These are phyloP conservation scores for Teleogryllus occipitalis DNA, from an alignment of 1,140 invertebrate genomes.

Conservation along the genomic window DNA sequence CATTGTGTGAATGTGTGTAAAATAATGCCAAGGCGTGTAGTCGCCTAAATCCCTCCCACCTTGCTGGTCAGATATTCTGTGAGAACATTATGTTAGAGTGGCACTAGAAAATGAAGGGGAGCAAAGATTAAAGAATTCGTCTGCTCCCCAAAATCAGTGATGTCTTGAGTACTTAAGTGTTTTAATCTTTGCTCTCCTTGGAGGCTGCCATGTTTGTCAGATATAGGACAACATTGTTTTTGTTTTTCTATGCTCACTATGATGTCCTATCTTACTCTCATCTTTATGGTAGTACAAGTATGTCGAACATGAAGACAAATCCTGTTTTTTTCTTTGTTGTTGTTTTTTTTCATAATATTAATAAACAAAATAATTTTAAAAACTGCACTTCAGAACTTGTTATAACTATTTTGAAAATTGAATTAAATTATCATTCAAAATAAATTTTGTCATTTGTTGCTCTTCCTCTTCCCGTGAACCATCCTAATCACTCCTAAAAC, in stretches of 20 bases:
- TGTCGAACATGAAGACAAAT: background rate
- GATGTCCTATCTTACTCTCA: background rate
- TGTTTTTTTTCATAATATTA: slow-evolving; percentile 2
- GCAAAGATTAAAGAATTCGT: background rate
- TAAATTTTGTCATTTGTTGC: background rate
- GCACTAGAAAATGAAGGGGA: background rate
- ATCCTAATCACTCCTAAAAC: too few species aligned
- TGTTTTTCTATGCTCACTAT: background rate
- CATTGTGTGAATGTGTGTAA: background rate
- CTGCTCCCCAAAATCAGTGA: background rate
- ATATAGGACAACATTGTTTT: background rate
- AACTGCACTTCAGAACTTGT: slow-evolving; percentile 4
- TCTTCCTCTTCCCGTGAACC: background rate
- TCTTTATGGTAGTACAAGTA: background rate
- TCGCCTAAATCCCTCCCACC: background rate
- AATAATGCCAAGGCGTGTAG: background rate
- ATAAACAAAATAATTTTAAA: background rate
- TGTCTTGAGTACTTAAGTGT: background rate
- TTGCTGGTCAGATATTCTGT: background rate
- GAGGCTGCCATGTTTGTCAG: background rate
- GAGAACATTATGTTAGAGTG: background rate
- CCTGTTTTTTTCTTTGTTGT: background rate
- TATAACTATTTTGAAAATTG: slow-evolving; percentile 6
- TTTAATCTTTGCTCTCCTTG: background rate
- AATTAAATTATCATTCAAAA: slow-evolving; percentile 2